Conservation (phyloP, 1,140 invertebrate genomes). For the Nephila pilipes region DNA sequence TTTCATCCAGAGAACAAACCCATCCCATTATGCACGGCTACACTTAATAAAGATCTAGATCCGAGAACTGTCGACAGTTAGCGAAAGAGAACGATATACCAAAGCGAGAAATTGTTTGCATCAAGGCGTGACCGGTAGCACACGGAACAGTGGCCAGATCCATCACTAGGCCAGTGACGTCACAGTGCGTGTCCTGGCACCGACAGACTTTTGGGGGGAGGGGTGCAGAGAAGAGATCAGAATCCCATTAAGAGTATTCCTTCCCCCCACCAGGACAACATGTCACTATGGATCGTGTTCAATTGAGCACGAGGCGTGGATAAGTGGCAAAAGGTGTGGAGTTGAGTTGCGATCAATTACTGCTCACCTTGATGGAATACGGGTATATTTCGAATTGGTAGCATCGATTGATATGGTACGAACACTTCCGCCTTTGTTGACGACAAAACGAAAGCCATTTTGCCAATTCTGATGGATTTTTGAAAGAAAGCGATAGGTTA, state of each 20-base stretch:
- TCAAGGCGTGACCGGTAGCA: background rate
- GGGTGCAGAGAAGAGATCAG: background rate
- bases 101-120: slow-evolving; percentile 13
- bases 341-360: slow-evolving; percentile 34
- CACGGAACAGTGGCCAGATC: background rate
- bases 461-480: background rate
- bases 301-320: slow-evolving; percentile 19
- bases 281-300: slow-evolving; percentile 34
- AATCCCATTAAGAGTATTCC: slow-evolving; percentile 15
- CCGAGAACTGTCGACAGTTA: background rate
- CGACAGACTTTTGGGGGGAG: background rate
- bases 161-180: background rate
- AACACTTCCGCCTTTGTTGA: background rate
- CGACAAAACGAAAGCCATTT: background rate
- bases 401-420: background rate
- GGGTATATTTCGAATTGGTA: background rate
- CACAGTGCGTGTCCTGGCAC: slow-evolving; percentile 8
- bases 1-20: background rate
- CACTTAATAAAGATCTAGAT: background rate
- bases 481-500: background rate
- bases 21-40: background rate
- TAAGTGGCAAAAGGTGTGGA: slow-evolving; percentile 11
- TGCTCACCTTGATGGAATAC: background rate
- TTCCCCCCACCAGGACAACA: background rate
- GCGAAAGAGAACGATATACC: too few relatives aligned